phyloP scores from a whole-genome alignment of 64 coral and sea anemone genomes.

The Acropora yongei region DNA sequence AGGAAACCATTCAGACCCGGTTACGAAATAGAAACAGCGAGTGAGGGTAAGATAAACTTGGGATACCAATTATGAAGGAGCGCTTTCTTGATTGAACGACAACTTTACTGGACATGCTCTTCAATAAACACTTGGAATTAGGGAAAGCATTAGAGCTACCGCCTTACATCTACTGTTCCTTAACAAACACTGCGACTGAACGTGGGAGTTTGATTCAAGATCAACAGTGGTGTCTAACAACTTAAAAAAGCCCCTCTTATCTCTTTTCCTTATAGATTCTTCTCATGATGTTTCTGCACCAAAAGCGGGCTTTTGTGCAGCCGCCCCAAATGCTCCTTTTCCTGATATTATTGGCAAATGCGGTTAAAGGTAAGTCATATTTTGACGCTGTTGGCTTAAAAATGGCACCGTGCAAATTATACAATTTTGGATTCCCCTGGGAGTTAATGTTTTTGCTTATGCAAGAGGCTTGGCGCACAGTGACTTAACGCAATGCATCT shows the following conservation, averaged over 20 bases:
- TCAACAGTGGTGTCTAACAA: background rate
- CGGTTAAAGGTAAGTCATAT: slow-evolving; percentile 2
- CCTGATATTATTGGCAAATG: background rate
- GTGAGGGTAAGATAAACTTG: background rate
- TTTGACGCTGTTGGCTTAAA: background rate
- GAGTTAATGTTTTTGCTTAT: too few species aligned
- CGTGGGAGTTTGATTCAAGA: background rate
- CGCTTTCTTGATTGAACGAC: background rate
- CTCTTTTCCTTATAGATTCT: background rate
- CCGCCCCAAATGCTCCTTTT: background rate
- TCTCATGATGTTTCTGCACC: background rate
- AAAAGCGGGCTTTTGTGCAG: background rate
- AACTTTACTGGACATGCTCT: background rate
- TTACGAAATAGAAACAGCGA: background rate
- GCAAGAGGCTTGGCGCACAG: too few species aligned
- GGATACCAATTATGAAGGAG: background rate
- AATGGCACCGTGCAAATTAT: too few species aligned
- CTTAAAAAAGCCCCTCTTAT: background rate
- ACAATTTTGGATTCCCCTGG: too few species aligned
- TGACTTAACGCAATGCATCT: too few species aligned
- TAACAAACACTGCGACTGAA: background rate
- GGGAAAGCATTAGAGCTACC: too few species aligned
- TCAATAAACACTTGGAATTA: background rate
- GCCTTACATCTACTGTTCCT: background rate
- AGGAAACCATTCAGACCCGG: too few species aligned